These are phyloP conservation scores for Henricia sp. DNA, from an alignment of 53 echinoderm and acorn worm species.

Conservation along the genomic window DNA sequence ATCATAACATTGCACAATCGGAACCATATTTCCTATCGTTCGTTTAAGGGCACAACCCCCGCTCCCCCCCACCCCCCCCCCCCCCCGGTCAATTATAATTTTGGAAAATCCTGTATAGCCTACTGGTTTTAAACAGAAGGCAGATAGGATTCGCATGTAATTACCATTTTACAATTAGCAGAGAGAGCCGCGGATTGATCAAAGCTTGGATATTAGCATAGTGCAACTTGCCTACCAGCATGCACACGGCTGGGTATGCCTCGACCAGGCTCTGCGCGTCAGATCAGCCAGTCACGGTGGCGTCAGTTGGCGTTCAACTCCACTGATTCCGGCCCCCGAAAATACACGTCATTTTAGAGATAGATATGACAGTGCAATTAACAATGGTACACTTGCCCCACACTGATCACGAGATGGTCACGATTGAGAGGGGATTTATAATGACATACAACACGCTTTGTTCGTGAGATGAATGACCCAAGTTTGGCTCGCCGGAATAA, in stretches of 20 bases:
- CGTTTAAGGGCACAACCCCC: too few species aligned
- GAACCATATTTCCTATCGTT: too few species aligned
- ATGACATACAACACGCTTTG: background rate
- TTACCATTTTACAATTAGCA: too few species aligned
- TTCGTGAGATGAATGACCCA: too few species aligned
- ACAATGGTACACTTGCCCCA: constrained; percentile 21
- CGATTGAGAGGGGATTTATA: background rate
- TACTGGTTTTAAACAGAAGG: too few species aligned
- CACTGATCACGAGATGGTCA: background rate
- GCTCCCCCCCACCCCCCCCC: too few species aligned
- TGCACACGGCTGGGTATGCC: background rate
- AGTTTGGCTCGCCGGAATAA: too few species aligned
- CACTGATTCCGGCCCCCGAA: constrained; percentile 12
- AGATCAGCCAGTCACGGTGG: constrained; percentile 7
- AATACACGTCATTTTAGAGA: background rate
- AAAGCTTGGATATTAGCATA: background rate
- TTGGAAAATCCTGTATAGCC: too few species aligned
- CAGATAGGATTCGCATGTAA: too few species aligned
- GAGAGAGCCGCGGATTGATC: too few species aligned
- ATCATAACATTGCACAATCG: too few species aligned
- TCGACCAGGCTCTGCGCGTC: background rate
- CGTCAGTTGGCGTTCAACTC: constrained; percentile 46
- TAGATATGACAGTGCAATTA: constrained; percentile 18
- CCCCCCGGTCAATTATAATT: too few species aligned
- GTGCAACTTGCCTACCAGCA: constrained; percentile 12